These are phyloP conservation scores for Streblospio benedicti DNA, from an alignment of 1,140 invertebrate genomes.

Conservation along the genomic window DNA sequence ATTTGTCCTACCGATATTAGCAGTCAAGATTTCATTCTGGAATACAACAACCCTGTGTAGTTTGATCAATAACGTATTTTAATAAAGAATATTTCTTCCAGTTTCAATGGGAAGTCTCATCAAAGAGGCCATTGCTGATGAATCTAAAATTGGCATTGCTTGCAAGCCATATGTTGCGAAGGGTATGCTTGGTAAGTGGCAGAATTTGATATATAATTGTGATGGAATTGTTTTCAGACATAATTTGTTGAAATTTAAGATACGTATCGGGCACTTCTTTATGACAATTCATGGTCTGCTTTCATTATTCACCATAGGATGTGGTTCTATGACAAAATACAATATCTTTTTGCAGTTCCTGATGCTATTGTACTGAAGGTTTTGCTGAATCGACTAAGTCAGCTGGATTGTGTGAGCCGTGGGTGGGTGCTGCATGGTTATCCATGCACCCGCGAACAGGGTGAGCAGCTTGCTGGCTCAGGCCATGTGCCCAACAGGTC, in stretches of 20 bases:
- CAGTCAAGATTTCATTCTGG: too few species aligned
- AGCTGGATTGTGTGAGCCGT: constrained; percentile 43
- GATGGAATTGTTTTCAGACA: too few species aligned
- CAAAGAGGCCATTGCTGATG: constrained; percentile 42
- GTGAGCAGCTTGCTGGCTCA: constrained; percentile 35
- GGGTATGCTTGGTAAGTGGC: constrained; percentile 33
- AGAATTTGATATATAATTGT: too few species aligned
- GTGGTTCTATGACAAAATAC: background rate
- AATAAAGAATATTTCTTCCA: too few species aligned
- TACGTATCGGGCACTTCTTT: too few species aligned
- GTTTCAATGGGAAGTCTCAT: constrained; percentile 43
- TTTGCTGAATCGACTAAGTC: constrained; percentile 36
- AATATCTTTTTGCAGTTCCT: constrained; percentile 33
- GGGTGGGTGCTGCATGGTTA: constrained; percentile 48
- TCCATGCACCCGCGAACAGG: constrained; percentile 41
- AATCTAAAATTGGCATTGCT: constrained; percentile 38
- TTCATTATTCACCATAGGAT: too few species aligned
- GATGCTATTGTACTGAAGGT: constrained; percentile 43
- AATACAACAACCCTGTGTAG: too few species aligned
- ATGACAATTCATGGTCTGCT: too few species aligned
- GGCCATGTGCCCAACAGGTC: constrained; percentile 45
- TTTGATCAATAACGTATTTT: too few species aligned
- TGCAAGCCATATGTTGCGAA: constrained; percentile 40
- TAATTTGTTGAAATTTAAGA: too few species aligned
- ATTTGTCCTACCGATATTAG: too few species aligned